These are phyloP conservation scores for Acanthochromis polyacanthus DNA, from an alignment of 2,113 vertebrate genomes.

Conservation along the genomic window DNA sequence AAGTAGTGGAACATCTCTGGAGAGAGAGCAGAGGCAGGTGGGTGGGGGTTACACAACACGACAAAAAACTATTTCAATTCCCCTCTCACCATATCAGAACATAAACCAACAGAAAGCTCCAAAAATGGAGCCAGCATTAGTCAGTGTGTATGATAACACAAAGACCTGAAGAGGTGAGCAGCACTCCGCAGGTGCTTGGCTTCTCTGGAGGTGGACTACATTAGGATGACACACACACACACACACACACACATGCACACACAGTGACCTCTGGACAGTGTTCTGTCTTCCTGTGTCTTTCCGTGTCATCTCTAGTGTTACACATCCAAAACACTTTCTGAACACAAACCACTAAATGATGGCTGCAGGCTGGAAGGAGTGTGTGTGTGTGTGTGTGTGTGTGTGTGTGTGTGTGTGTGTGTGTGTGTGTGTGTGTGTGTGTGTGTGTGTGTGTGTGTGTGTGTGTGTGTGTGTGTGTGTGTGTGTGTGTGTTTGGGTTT, in stretches of 20 bases:
- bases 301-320: conserved; percentile 76
- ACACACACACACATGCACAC: conserved; percentile 36
- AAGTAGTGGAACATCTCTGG: conserved; percentile 40
- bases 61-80: conserved; percentile 15
- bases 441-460: conserved; percentile 51
- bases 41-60: neutral
- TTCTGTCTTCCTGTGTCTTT: conserved; percentile 81
- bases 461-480: conserved; percentile 46
- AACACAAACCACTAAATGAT: conserved; percentile 86
- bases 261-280: conserved; percentile 77
- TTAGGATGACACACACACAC: conserved; percentile 41
- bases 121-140: neutral
- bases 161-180: conserved; percentile 52
- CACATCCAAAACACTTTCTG: conserved; percentile 85
- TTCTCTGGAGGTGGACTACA: conserved; percentile 61
- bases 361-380: conserved; percentile 74
- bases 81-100: conserved; percentile 20
- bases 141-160: conserved; percentile 11
- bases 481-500: conserved; percentile 12
- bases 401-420: neutral
- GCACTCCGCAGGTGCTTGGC: conserved; percentile 60
- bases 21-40: conserved; percentile 4
- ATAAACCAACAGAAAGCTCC: conserved; percentile 23
- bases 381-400: conserved; percentile 49
- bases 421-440: conserved; percentile 34